A percentile compares a stretch with the other conserved stretches of the same genome.
Evolutionary conservation across 2,113 vertebrate species (phyloP).

Genomic region (Pogona vitticeps): DNA sequence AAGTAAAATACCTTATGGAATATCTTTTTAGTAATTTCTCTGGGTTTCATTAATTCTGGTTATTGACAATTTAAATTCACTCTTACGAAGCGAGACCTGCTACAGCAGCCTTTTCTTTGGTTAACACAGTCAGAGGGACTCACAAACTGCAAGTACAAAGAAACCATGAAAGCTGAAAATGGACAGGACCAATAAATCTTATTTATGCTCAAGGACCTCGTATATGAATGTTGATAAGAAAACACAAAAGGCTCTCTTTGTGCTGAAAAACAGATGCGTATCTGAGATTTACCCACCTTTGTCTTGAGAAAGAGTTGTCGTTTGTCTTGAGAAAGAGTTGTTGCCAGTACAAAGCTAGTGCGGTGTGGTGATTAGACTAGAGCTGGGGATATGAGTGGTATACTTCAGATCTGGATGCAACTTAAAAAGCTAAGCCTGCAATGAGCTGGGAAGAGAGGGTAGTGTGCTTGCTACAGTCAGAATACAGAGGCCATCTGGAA

Average conservation of each 20-base stretch:
- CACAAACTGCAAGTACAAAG: conserved; percentile 37
- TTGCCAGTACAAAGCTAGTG: background rate
- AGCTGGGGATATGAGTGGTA: background rate
- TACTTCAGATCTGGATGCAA: background rate
- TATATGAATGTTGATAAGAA: conserved; percentile 50
- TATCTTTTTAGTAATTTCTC: conserved; percentile 63
- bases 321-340: background rate
- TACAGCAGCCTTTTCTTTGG: conserved; percentile 46
- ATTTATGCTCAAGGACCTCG: conserved; percentile 44
- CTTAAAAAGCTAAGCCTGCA: background rate
- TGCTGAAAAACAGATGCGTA: conserved; percentile 14
- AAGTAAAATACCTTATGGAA: conserved; percentile 66
- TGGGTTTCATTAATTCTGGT: conserved; percentile 69
- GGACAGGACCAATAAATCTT: conserved; percentile 49
- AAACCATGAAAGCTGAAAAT: conserved; percentile 33
- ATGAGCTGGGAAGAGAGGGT: no score
- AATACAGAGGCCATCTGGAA: no score
- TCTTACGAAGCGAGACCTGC: conserved; percentile 52
- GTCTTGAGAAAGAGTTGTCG: background rate
- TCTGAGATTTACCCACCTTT: background rate
- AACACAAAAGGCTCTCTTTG: conserved; percentile 45
- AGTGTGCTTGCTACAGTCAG: no score
- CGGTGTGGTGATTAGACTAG: background rate
- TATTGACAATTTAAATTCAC: conserved; percentile 66
- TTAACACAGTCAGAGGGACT: conserved; percentile 43